Evolutionary conservation across 2,888 invertebrate genomes (phyloP), one percentile per base, ranked within the genome.

Genomic region (Halocaridina rubra): DNA sequence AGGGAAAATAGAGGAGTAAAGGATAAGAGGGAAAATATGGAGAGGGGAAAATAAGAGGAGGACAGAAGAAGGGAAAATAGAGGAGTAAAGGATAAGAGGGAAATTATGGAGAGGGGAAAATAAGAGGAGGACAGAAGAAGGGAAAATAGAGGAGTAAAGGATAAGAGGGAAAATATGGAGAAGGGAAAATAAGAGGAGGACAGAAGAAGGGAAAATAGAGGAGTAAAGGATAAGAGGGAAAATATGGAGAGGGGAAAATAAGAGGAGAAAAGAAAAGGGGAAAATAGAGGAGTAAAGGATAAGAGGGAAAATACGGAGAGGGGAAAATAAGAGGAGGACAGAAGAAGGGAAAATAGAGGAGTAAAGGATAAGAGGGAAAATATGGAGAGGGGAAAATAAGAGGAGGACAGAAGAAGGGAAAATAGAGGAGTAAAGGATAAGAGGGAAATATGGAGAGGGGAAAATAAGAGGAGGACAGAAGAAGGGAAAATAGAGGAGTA

Each of bases 301-400:
- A 53, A 53, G 24, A 19, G 19, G 22, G 24, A n/a, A 39, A n/a
- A 72, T 10, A 72, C 16, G 33, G 72, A 32, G 10, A 32, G 33
- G 39, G 61, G 77, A 77, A 32, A 61, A 30, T 30, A 24, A 59
- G 33, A 77, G 77, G 61, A 61, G 8, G 64, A 77, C 13, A 77
- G 59, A 76, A 19, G 19, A 30, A 59, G 61, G 29, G n/a, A 59
- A 32, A 76, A 30, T n/a, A 59, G 59, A 59, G 30, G 59, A 76
- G 59, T n/a, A 30, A 59, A 19, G 59, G 29, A 19, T 30, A 29
- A 27, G 59, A n/a, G 16, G 32, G 33, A 74, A 24, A 53, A 53
- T 22, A 19, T n/a, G 22, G 24, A n/a, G 24, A n/a, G 33, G 33
- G 33, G 33, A 72, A 39, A 32, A 10, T 16, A 19, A n/a, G 29